phyloP scores from a whole-genome alignment of 2,888 invertebrate species.

The Pherbina coryleti region DNA sequence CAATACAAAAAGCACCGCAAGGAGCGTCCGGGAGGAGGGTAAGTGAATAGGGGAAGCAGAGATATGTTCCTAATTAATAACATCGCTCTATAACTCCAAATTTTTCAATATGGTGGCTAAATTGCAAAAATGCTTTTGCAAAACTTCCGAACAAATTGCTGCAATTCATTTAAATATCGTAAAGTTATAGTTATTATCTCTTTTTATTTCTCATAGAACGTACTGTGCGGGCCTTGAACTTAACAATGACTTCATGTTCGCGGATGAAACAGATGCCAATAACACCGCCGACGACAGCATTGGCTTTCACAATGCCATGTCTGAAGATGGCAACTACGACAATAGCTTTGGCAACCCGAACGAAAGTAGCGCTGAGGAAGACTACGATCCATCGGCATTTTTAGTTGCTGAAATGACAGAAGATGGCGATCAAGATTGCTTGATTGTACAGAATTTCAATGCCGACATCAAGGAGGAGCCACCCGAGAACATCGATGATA shows the following conservation, averaged over 20 bases:
- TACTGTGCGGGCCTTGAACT: background rate
- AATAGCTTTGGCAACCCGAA: background rate
- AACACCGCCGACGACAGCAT: background rate
- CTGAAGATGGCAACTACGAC: conserved; percentile 17
- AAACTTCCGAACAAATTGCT: too few relatives aligned
- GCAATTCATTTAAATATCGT: too few relatives aligned
- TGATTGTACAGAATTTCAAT: background rate
- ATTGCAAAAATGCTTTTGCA: too few relatives aligned
- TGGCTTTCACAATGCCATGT: background rate
- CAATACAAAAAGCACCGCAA: conserved; percentile 20
- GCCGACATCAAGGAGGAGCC: conserved; percentile 18
- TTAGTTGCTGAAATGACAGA: conserved; percentile 23
- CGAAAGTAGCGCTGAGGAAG: background rate
- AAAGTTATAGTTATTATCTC: too few relatives aligned
- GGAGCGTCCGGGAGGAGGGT: background rate
- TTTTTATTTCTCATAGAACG: too few relatives aligned
- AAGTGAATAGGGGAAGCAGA: background rate
- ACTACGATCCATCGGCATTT: conserved; percentile 29
- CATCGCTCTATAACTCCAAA: too few relatives aligned
- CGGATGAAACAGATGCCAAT: background rate
- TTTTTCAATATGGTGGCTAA: too few relatives aligned
- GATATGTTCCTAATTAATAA: too few relatives aligned
- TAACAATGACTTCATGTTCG: background rate
- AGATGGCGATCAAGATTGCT: background rate
- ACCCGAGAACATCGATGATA: background rate